phyloP scores from a whole-genome alignment of 2,113 vertebrate genomes.

The Salvator merianae region DNA sequence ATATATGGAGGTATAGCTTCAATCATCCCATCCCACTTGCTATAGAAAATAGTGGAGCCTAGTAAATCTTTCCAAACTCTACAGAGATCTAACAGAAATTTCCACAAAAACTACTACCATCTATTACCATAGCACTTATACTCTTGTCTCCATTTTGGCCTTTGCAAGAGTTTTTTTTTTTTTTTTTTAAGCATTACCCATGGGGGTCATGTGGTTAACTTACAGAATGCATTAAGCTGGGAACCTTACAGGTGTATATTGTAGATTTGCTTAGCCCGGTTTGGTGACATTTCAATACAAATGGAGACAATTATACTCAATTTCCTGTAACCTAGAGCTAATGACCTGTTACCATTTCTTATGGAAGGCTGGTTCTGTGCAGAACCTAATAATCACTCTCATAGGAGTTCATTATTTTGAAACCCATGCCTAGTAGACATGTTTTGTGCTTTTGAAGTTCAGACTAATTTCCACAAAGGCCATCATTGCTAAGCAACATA shows the following conservation, averaged over 20 bases:
- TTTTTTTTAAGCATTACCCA: not conserved
- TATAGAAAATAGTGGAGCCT: not conserved
- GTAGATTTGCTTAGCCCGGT: not conserved
- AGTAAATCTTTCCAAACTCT: not conserved
- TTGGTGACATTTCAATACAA: not conserved
- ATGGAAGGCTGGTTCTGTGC: slow-evolving; percentile 55
- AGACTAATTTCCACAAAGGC: slow-evolving; percentile 75
- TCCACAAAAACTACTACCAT: not conserved
- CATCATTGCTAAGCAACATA: slow-evolving; percentile 81
- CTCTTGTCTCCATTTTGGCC: not conserved
- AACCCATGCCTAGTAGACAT: slow-evolving; percentile 74
- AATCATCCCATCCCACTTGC: not conserved
- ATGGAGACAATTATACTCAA: not conserved
- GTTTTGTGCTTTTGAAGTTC: slow-evolving; percentile 82
- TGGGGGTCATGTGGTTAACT: not conserved
- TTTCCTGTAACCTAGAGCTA: not conserved
- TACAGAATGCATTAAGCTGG: not conserved
- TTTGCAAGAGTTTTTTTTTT: no score
- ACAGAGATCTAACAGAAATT: no score
- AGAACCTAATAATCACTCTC: slow-evolving; percentile 72
- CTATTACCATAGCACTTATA: not conserved
- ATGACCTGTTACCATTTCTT: slow-evolving; percentile 21
- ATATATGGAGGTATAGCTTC: no score
- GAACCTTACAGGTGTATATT: not conserved
- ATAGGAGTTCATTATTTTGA: slow-evolving; percentile 79